phyloP scores from a whole-genome alignment of 1,140 invertebrate genomes.

The Theocolax elegans region DNA sequence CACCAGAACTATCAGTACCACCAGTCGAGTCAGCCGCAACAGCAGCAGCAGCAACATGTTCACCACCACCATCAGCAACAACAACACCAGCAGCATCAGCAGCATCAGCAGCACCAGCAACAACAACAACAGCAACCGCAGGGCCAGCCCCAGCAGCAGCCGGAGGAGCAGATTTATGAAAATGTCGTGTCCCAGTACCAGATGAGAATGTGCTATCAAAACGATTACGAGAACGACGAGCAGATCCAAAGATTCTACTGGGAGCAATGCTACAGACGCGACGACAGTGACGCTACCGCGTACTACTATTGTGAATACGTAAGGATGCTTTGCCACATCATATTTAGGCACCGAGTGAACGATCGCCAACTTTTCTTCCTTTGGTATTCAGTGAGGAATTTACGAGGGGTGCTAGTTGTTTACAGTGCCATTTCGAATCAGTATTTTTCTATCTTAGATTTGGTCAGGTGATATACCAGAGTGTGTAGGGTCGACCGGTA shows the following conservation, averaged over 20 bases:
- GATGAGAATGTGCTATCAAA: slow-evolving; percentile 67
- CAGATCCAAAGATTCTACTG: slow-evolving; percentile 66
- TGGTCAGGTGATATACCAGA: neutral
- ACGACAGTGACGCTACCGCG: slow-evolving; percentile 61
- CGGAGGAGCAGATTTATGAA: slow-evolving; percentile 63
- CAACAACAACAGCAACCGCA: slow-evolving; percentile 45
- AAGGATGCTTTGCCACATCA: slow-evolving; percentile 45
- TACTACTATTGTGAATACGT: slow-evolving; percentile 68
- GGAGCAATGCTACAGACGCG: slow-evolving; percentile 64
- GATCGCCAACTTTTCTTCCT: no score
- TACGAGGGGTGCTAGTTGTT: neutral
- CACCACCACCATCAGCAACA: slow-evolving; percentile 36
- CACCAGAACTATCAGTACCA: slow-evolving; percentile 40
- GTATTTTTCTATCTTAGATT: slow-evolving; percentile 9
- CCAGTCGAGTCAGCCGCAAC: slow-evolving; percentile 17
- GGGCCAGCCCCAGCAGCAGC: slow-evolving; percentile 46
- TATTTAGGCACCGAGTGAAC: neutral
- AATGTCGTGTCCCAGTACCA: slow-evolving; percentile 64
- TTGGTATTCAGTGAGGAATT: no score
- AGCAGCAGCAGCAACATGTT: slow-evolving; percentile 41
- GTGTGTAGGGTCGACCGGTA: neutral
- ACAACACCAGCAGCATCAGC: slow-evolving; percentile 28
- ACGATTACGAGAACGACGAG: slow-evolving; percentile 66
- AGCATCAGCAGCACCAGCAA: slow-evolving; percentile 38
- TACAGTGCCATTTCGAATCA: neutral